These are phyloP conservation scores for Notolepis coatsorum DNA, from an alignment of 2,797 vertebrate genomes.

Conservation along the genomic window DNA sequence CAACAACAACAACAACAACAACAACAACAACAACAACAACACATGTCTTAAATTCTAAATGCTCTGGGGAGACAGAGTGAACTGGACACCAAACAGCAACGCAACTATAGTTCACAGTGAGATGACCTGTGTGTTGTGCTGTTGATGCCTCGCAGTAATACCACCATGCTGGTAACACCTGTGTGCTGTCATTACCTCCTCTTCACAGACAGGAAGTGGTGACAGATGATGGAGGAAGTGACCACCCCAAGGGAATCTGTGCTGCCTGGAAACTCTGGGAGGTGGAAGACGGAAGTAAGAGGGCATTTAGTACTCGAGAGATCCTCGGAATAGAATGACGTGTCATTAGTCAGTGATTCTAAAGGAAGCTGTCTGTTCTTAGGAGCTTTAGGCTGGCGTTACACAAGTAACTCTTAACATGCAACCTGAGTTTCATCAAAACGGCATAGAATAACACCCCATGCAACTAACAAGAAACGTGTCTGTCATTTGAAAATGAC, in stretches of 20 bases:
- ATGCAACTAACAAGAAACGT: too few species aligned
- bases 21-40: too few species aligned
- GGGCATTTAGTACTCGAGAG: constrained; percentile 53
- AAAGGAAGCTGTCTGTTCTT: constrained; percentile 64
- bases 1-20: too few species aligned
- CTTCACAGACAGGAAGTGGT: constrained; percentile 77
- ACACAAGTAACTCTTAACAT: too few species aligned
- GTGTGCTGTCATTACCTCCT: constrained; percentile 76
- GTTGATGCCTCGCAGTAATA: constrained; percentile 49
- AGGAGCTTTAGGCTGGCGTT: constrained; percentile 40
- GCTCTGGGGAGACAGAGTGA: neutral
- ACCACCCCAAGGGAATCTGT: constrained; percentile 62
- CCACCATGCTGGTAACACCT: constrained; percentile 75
- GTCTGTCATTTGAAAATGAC: too few species aligned
- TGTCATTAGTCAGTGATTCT: constrained; percentile 52
- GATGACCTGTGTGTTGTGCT: constrained; percentile 24
- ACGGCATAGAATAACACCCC: too few species aligned
- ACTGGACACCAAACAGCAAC: neutral
- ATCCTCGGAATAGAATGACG: constrained; percentile 47
- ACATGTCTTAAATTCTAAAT: neutral
- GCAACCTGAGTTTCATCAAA: too few species aligned
- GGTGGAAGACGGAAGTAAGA: constrained; percentile 59
- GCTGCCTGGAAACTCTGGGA: constrained; percentile 39
- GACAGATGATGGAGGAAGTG: constrained; percentile 79
- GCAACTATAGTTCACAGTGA: neutral